Evolutionary conservation across 2,113 vertebrate genomes (phyloP).

Genomic region (Nanorana parkeri): DNA sequence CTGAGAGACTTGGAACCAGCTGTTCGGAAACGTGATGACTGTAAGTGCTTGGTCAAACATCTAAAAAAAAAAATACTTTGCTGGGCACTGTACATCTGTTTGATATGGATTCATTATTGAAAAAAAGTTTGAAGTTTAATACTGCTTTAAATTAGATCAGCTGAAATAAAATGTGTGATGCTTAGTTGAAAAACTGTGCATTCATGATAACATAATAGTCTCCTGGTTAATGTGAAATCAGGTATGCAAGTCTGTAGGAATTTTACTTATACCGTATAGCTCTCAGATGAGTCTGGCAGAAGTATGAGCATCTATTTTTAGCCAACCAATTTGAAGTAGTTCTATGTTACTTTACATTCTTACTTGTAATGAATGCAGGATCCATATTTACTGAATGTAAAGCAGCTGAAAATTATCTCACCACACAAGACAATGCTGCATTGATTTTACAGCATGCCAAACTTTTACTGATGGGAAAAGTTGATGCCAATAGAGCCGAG

Average conservation of each 20-base stretch:
- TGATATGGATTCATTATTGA: too few species aligned
- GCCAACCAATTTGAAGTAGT: conserved; percentile 16
- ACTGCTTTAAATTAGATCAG: too few species aligned
- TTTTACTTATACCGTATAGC: neutral
- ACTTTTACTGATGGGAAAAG: neutral
- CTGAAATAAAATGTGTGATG: too few species aligned
- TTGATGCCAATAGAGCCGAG: neutral
- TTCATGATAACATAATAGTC: too few species aligned
- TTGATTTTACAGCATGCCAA: conserved; percentile 12
- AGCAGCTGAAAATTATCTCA: conserved; percentile 29
- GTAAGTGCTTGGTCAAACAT: too few species aligned
- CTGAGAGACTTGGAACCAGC: too few species aligned
- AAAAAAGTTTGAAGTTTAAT: too few species aligned
- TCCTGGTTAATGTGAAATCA: neutral
- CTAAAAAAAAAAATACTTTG: too few species aligned
- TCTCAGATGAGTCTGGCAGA: conserved; percentile 10
- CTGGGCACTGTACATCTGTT: too few species aligned
- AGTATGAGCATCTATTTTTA: conserved; percentile 23
- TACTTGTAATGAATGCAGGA: conserved; percentile 10
- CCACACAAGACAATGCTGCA: conserved; percentile 3
- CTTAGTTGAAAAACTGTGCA: too few species aligned
- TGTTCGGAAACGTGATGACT: too few species aligned
- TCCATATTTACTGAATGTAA: conserved; percentile 35
- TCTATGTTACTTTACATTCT: conserved; percentile 36
- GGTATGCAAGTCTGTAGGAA: neutral